Base-by-base conservation (phyloP, 2,113 vertebrate species). In the Tupaia tana region DNA sequence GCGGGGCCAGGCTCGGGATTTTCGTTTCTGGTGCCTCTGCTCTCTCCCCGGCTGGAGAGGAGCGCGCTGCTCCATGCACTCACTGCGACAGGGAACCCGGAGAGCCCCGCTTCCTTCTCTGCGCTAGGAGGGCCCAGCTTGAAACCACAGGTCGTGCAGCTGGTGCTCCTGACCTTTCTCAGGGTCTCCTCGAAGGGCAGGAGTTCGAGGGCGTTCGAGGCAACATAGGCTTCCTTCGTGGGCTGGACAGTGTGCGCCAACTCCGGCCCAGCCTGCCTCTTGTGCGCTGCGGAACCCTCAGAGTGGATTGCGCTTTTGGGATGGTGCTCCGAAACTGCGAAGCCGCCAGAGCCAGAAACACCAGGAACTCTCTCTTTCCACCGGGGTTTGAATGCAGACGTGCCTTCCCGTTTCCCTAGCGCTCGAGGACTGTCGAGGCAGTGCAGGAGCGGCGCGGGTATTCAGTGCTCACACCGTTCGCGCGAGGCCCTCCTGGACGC, bases 251-350 rank as follows among this genome's bases (percentile, higher is more conserved):
- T 7, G 63, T 18, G 63, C 13, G 7, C 6, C 22, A 64, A 27
- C n/a, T 25, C 4, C 2, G 6, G n/a, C 19, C 73, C 10, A 15
- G 31, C 1, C 15, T 27, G 73, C 9, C 31, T 43, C 25, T n/a
- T 0, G 18, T 54, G 2, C n/a, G 34, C 27, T 9, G 88, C 56
- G 2, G 29, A 82, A 82, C 20, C 29, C 70, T 2, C 10, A 4
- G 6, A 8, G 1, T 9, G 63, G 52, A 43, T 31, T 15, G 18
- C 11, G 9, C 4, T 69, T 8, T 0, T 0, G 34, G 56, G 20
- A 4, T 3, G 18, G 14, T 27, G 59, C 19, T 22, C n/a, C 3
- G 63, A 52, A 63, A 24, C 11, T 54, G 14, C 59, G 2, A 20
- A 54, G 75, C 63, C 31, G 31, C 31, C 4, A 3, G 13, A 85